A percentile compares a stretch with the other conserved stretches of the same genome.
Evolutionary conservation across 1,140 invertebrate genomes (phyloP).

Genomic region (Cotesia glomerata): DNA sequence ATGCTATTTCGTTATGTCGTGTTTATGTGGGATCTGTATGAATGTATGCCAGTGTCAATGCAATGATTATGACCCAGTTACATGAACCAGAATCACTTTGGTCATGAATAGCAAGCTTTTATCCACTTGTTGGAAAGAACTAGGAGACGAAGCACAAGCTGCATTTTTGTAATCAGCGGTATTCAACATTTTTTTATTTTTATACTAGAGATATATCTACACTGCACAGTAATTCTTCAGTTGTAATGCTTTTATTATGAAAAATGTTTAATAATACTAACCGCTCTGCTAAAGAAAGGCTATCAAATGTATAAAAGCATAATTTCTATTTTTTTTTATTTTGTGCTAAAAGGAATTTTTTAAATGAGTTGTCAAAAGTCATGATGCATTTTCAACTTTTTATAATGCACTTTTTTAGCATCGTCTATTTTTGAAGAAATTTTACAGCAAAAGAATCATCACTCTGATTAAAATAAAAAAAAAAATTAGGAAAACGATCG

Average conservation of each 20-base stretch:
- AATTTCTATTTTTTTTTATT: not conserved
- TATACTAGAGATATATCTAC: slow-evolving; percentile 5
- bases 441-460: not conserved
- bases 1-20: not conserved
- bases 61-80: slow-evolving; percentile 58
- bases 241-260: not conserved
- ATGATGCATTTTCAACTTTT: not conserved
- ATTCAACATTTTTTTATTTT: slow-evolving; percentile 5
- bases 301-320: not conserved
- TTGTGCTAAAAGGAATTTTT: not conserved
- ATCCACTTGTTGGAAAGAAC: slow-evolving; percentile 40
- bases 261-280: too few species aligned
- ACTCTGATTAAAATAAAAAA: too few species aligned
- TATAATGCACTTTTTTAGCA: not conserved
- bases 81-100: slow-evolving; percentile 40
- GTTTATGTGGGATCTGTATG: not conserved
- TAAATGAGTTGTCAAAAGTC: not conserved
- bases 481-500: too few species aligned
- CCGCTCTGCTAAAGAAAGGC: not conserved
- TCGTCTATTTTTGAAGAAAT: not conserved
- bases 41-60: slow-evolving; percentile 16
- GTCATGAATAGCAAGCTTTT: slow-evolving; percentile 45
- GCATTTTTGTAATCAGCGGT: slow-evolving; percentile 27
- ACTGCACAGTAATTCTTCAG: not conserved
- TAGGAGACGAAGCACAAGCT: slow-evolving; percentile 29